phyloP scores from a whole-genome alignment of 2,797 vertebrate species.

The Takifugu ocellatus region DNA sequence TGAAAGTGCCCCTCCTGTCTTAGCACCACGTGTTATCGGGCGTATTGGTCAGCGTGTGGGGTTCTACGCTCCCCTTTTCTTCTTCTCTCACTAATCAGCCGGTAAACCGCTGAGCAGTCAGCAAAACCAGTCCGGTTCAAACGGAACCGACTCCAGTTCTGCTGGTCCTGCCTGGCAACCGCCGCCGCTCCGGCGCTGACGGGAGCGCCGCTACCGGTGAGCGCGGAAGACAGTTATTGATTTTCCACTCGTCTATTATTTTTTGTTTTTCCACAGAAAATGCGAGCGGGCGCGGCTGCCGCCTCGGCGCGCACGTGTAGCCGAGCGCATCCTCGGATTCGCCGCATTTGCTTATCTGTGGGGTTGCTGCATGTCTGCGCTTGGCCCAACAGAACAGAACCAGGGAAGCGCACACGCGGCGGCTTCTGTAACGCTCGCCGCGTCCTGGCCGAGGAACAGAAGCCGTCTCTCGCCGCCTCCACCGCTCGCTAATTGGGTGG shows the following conservation, averaged over 20 bases:
- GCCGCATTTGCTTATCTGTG: slow-evolving; percentile 29
- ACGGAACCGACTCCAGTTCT: slow-evolving; percentile 39
- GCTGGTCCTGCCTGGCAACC: slow-evolving; percentile 57
- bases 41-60: too few relatives aligned
- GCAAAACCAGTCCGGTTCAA: slow-evolving; percentile 5
- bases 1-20: too few relatives aligned
- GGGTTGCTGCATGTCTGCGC: slow-evolving; percentile 22
- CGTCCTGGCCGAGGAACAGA: slow-evolving; percentile 32
- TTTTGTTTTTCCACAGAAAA: slow-evolving; percentile 59
- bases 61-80: too few relatives aligned
- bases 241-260: slow-evolving; percentile 70
- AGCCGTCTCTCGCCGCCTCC: slow-evolving; percentile 31
- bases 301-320: slow-evolving; percentile 2
- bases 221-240: slow-evolving; percentile 66
- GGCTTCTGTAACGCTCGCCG: slow-evolving; percentile 28
- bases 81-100: not conserved
- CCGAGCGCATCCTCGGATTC: slow-evolving; percentile 10
- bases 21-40: too few relatives aligned
- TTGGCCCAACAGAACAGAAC: slow-evolving; percentile 43
- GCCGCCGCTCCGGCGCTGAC: slow-evolving; percentile 45
- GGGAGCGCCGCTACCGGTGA: slow-evolving; percentile 59
- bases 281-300: slow-evolving; percentile 23
- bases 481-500: slow-evolving; percentile 57
- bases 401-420: slow-evolving; percentile 15
- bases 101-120: not conserved